phyloP scores from a whole-genome alignment of 2,113 vertebrate genomes.

The Sturnus vulgaris region DNA sequence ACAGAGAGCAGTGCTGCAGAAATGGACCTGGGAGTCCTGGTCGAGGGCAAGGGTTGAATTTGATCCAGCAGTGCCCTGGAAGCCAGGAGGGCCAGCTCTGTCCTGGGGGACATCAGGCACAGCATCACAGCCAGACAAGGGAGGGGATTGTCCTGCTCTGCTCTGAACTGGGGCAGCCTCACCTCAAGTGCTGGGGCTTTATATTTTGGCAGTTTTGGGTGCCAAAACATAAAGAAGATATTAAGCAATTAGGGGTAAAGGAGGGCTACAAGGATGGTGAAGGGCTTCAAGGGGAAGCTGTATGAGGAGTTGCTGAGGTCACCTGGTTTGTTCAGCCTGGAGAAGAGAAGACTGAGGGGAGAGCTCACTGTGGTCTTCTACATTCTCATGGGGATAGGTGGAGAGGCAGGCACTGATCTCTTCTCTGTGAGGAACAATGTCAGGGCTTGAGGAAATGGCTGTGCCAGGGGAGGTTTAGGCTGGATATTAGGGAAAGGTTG shows the following conservation, averaged over 20 bases:
- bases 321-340: not conserved
- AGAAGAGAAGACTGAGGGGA: not conserved
- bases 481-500: not conserved
- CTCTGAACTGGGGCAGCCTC: accelerated
- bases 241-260: not conserved
- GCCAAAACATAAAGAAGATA: not conserved
- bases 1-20: accelerated
- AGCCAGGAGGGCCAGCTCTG: not conserved
- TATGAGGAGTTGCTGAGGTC: not conserved
- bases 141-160: not conserved
- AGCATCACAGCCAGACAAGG: accelerated
- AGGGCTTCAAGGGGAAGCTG: not conserved
- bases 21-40: not conserved
- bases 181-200: not conserved
- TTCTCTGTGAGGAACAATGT: not conserved
- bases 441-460: not conserved
- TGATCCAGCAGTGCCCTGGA: not conserved
- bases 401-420: not conserved
- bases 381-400: not conserved
- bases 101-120: not conserved
- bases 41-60: accelerated
- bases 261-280: not conserved
- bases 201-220: not conserved
- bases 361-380: not conserved
- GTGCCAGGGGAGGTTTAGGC: not conserved